Evolutionary conservation across 2,888 invertebrate genomes (phyloP).

Genomic region (Calliphora vomitoria): DNA sequence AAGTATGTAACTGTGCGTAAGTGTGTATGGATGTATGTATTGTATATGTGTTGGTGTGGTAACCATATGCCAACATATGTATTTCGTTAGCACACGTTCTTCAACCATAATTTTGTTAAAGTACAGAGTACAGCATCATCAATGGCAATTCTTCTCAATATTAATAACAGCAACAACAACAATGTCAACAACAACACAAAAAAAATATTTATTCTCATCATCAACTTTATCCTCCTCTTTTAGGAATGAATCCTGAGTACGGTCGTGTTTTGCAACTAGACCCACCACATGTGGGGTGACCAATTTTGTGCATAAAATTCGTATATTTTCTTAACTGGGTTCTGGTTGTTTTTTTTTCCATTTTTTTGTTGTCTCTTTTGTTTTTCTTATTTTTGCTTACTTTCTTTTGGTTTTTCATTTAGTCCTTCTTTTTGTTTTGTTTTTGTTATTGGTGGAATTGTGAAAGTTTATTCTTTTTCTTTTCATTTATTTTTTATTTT

Average conservation of each 20-base stretch:
- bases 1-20: too few relatives aligned
- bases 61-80: slow-evolving; percentile 79
- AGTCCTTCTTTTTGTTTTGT: not conserved
- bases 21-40: not conserved
- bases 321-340: slow-evolving; percentile 15
- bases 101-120: slow-evolving; percentile 61
- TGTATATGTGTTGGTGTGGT: not conserved
- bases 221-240: slow-evolving; percentile 10
- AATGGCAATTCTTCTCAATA: slow-evolving; percentile 38
- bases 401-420: slow-evolving; percentile 17
- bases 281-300: slow-evolving; percentile 51
- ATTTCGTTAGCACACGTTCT: slow-evolving; percentile 60
- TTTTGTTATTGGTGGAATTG: slow-evolving; percentile 17
- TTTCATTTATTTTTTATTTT: slow-evolving; percentile 4
- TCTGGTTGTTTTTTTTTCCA: not conserved
- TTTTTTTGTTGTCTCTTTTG: not conserved
- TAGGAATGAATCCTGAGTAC: not conserved
- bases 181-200: not conserved
- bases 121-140: slow-evolving; percentile 33
- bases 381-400: slow-evolving; percentile 4
- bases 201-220: slow-evolving; percentile 4
- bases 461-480: slow-evolving; percentile 10
- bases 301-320: slow-evolving; percentile 29
- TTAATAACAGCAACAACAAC: slow-evolving; percentile 36
- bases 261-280: not conserved